These are phyloP conservation scores for Okamejei kenojei DNA, from an alignment of 2,797 vertebrate genomes.

Conservation along the genomic window DNA sequence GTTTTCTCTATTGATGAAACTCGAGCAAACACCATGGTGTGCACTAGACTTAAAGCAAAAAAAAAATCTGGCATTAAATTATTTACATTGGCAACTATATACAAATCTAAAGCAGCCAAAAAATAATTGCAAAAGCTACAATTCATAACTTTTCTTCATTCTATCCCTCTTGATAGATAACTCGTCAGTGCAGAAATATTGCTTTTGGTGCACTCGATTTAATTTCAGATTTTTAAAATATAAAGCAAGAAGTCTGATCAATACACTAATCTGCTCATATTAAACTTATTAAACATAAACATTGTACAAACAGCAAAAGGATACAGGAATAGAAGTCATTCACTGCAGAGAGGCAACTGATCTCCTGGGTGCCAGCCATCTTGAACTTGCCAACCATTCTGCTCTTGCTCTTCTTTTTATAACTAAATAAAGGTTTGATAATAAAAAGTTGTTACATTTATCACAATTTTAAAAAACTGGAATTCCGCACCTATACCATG, in stretches of 20 bases:
- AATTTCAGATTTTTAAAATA: background rate
- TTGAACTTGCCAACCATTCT: constrained; percentile 54
- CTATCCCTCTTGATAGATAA: background rate
- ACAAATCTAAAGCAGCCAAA: constrained; percentile 30
- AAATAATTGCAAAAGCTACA: background rate
- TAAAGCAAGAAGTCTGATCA: background rate
- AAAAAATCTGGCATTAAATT: background rate
- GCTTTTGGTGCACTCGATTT: constrained; percentile 8
- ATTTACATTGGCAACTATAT: constrained; percentile 12
- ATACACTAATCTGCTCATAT: background rate
- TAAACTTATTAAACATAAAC: constrained; percentile 26
- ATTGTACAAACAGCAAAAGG: constrained; percentile 54
- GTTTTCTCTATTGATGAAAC: constrained; percentile 13
- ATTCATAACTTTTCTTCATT: constrained; percentile 18
- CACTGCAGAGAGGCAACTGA: constrained; percentile 73
- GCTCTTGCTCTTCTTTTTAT: constrained; percentile 61
- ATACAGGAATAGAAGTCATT: constrained; percentile 86
- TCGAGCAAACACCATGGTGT: constrained; percentile 21
- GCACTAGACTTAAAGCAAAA: constrained; percentile 11
- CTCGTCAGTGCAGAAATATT: background rate
- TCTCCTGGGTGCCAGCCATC: constrained; percentile 55
- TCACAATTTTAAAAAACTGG: background rate
- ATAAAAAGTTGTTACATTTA: background rate
- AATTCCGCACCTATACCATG: too few relatives aligned
- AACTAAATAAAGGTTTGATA: constrained; percentile 55